Evolutionary conservation across 2,888 invertebrate species (phyloP), one percentile per base, ranked within the genome.

Genomic region (Seira ritae): DNA sequence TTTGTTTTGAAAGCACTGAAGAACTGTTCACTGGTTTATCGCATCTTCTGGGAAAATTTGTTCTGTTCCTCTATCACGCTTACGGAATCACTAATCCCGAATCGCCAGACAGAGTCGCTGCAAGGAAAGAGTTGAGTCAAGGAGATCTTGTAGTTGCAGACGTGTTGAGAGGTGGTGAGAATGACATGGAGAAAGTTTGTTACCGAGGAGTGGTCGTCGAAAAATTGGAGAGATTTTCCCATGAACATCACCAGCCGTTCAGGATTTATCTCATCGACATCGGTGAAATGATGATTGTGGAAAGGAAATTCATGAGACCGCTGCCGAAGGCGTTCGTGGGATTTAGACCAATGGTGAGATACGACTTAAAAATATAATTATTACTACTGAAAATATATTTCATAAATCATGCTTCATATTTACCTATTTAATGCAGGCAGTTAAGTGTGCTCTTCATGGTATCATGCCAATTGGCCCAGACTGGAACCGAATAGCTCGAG

Each of bases 211-310:
- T 31, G 31, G 8, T 31, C 8, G 31, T 31, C 31, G 8, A 8
- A 31, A 8, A 31, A 2, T 31, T 4, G 3, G 31, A 31, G 31
- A 31, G 31, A 3, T 8, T 50, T 12, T 8, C 3, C 3, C 50
- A 1, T 3, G 50, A 50, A n/a, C 6, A 8, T 42, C 42, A 12
- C 42, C 3, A n/a, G 15, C 15, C 6, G 31, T 69, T 31, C 37
- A 0, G 1, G n/a, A 22, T 74, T 0, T 74, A 65, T n/a, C 37
- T 74, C 10, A 15, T 74, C 42, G 74, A 74, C 46, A 74, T 42
- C n/a, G 74, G 74, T 12, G 74, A 74, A 42, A 66, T 8, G 4
- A 31, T 17, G 20, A 10, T 65, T 42, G 20, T 74, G 20, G 3
- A 12, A 1, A 8, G 20, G 1, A 37, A 31, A 42, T 65, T n/a